phyloP scores from a whole-genome alignment of 2,888 invertebrate genomes.

The Abscondita cerata region DNA sequence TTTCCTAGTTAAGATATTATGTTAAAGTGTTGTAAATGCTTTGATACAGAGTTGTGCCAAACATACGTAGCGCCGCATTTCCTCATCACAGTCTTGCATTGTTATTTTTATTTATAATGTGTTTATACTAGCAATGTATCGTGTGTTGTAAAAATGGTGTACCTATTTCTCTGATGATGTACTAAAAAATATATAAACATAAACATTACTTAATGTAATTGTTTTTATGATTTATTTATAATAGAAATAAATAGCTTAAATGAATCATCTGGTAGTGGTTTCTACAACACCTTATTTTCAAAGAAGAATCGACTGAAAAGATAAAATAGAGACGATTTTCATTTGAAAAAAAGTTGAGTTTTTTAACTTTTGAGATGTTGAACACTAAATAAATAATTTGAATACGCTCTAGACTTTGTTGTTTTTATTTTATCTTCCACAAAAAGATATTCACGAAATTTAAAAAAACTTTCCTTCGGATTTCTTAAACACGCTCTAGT shows the following conservation, averaged over 20 bases:
- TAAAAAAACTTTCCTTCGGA: too few relatives aligned
- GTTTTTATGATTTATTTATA: constrained; percentile 2
- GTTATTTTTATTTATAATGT: constrained; percentile 55
- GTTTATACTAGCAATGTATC: constrained; percentile 57
- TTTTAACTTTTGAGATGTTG: too few relatives aligned
- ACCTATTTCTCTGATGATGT: constrained; percentile 57
- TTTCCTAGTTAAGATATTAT: constrained; percentile 22
- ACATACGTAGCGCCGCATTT: constrained; percentile 41
- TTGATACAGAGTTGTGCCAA: constrained; percentile 56
- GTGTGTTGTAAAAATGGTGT: constrained; percentile 57
- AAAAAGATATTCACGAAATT: too few relatives aligned
- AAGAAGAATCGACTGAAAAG: too few relatives aligned
- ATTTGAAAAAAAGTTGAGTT: too few relatives aligned
- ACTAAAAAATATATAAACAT: constrained; percentile 27
- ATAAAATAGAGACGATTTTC: too few relatives aligned
- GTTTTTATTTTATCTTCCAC: too few relatives aligned
- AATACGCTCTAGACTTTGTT: too few relatives aligned
- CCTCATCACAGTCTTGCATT: constrained; percentile 46
- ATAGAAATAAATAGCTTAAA: constrained; percentile 1
- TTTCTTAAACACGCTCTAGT: too few relatives aligned
- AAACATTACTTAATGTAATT: constrained; percentile 31
- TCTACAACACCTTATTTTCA: too few relatives aligned
- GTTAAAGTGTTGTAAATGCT: constrained; percentile 27
- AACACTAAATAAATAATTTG: too few relatives aligned
- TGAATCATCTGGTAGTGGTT: too few relatives aligned